A percentile compares a stretch with the other conserved stretches of the same genome.
Conservation (phyloP, 2,888 invertebrate genomes). For the Diachrysia chrysitis region DNA sequence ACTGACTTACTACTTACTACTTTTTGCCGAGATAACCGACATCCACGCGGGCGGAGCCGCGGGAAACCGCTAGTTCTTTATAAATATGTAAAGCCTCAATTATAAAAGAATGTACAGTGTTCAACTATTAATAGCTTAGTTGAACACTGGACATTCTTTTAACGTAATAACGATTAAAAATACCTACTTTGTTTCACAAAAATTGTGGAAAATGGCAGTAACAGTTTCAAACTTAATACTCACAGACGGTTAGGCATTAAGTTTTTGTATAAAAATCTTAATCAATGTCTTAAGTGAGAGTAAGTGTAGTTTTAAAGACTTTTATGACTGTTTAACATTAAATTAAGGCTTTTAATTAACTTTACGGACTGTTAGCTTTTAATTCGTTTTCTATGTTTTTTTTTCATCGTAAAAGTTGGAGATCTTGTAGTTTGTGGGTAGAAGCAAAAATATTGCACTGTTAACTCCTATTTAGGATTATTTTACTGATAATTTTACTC, state of each 20-base stretch:
- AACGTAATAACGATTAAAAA: background rate
- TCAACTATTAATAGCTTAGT: no score
- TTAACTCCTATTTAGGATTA: background rate
- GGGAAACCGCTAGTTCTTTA: no score
- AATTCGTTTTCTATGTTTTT: background rate
- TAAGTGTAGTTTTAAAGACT: constrained; percentile 4
- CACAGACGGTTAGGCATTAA: background rate
- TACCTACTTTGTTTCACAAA: background rate
- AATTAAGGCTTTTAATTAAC: background rate
- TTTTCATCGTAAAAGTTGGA: background rate
- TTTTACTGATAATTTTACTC: no score
- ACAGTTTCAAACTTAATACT: background rate
- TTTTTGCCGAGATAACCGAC: no score
- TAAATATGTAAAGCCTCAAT: background rate
- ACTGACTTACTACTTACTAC: no score
- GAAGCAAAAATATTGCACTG: background rate
- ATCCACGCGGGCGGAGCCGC: no score
- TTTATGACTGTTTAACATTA: background rate
- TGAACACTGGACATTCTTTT: no score
- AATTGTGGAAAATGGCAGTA: background rate
- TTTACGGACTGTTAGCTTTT: background rate
- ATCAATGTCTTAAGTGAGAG: background rate
- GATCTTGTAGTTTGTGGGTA: background rate
- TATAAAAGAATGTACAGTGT: background rate
- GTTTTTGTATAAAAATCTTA: background rate